Conservation (phyloP, 1,140 invertebrate species). For the Micrasema minimum region DNA sequence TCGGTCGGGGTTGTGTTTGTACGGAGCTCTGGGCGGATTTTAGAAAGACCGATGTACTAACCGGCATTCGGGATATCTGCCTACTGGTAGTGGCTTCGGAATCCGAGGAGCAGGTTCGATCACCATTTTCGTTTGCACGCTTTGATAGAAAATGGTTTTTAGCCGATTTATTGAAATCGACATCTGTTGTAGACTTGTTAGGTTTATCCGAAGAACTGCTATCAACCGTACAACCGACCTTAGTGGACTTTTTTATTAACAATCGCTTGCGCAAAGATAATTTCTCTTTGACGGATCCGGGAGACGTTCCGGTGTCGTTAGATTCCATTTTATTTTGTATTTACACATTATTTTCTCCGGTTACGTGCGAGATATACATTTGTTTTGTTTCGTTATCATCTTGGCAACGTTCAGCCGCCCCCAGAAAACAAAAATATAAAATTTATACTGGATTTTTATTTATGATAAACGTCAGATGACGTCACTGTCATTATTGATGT, state of each 20-base stretch:
- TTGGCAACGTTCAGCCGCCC: conserved; percentile 32
- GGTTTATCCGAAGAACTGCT: conserved; percentile 64
- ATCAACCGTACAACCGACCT: conserved; percentile 65
- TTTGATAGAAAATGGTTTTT: conserved; percentile 51
- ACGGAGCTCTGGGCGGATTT: conserved; percentile 2
- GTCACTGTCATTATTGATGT: conserved; percentile 9
- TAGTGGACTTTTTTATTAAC: conserved; percentile 65
- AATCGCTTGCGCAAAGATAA: conserved; percentile 63
- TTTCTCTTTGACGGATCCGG: conserved; percentile 63
- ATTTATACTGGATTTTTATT: conserved; percentile 20
- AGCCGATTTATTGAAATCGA: conserved; percentile 56
- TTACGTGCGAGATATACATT: conserved; percentile 23
- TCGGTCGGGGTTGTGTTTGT: conserved; percentile 22
- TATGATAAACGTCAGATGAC: conserved; percentile 31
- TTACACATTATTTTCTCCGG: conserved; percentile 24
- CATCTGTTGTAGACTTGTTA: conserved; percentile 59
- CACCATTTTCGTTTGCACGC: conserved; percentile 55
- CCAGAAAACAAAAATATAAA: conserved; percentile 3
- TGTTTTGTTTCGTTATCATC: conserved; percentile 37
- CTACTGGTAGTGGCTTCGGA: conserved; percentile 52
- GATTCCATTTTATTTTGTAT: conserved; percentile 37
- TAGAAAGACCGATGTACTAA: conserved; percentile 40
- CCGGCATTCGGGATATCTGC: conserved; percentile 37
- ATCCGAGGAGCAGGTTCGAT: conserved; percentile 55
- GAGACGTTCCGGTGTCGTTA: conserved; percentile 55